Percentiles rank a stretch among this genome's conserved stretches.
These are phyloP conservation scores for Nettapus auritus DNA, from an alignment of 2,113 vertebrate genomes.

Conservation along the genomic window DNA sequence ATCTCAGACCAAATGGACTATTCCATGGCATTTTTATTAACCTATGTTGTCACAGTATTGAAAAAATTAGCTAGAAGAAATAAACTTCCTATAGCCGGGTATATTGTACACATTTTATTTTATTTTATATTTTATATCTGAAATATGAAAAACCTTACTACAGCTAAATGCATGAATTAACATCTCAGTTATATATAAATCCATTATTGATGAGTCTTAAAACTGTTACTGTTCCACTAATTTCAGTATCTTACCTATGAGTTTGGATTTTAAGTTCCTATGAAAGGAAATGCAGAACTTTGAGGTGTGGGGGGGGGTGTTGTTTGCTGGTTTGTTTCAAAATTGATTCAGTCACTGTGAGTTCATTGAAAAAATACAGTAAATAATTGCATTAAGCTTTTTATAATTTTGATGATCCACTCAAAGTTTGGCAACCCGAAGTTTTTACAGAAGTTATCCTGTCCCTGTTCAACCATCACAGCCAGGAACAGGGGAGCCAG, in stretches of 20 bases:
- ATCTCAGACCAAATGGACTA: background rate
- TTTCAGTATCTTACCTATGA: background rate
- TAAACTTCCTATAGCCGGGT: background rate
- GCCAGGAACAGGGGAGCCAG: background rate
- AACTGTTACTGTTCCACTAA: background rate
- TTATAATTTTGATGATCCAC: background rate
- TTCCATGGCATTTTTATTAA: background rate
- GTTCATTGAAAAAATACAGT: background rate
- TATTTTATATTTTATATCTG: background rate
- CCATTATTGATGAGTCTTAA: background rate
- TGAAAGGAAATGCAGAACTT: background rate
- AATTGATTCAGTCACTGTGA: background rate
- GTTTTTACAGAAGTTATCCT: background rate
- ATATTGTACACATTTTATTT: background rate
- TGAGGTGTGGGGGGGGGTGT: no score
- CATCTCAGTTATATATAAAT: no score
- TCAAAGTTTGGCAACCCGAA: background rate
- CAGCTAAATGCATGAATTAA: no score
- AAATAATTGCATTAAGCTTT: background rate
- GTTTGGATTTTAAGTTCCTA: background rate
- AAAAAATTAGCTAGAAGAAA: background rate
- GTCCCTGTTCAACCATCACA: fast-evolving
- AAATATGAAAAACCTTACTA: background rate
- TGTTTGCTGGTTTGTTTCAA: background rate
- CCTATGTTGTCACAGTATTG: background rate